Evolutionary conservation across 2,888 invertebrate genomes (phyloP).

Genomic region (Tachina lurida): DNA sequence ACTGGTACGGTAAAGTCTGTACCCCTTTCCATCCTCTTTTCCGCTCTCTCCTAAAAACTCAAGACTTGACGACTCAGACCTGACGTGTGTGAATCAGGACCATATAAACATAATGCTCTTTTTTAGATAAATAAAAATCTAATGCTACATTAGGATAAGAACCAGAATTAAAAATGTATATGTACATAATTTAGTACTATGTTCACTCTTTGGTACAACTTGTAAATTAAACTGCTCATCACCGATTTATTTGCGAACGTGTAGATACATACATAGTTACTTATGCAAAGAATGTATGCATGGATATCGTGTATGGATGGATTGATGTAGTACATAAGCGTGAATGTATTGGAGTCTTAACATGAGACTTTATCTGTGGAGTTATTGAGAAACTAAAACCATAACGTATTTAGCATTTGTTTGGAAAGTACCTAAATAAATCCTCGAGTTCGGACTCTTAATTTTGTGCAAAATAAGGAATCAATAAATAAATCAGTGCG

Average conservation of each 20-base stretch:
- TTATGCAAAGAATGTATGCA: neutral
- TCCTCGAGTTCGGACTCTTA: neutral
- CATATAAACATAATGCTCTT: too few species aligned
- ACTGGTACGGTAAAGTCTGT: too few species aligned
- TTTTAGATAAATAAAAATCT: too few species aligned
- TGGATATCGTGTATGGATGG: neutral
- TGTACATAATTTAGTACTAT: too few species aligned
- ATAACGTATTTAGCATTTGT: slow-evolving; percentile 57
- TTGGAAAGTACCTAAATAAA: slow-evolving; percentile 47
- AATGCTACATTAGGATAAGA: too few species aligned
- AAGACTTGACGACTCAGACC: too few species aligned
- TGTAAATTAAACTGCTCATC: neutral
- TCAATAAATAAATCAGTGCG: slow-evolving; percentile 14
- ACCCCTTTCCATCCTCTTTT: too few species aligned
- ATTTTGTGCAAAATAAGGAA: neutral
- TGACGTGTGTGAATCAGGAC: too few species aligned
- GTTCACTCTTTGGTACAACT: too few species aligned
- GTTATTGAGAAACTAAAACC: slow-evolving; percentile 52
- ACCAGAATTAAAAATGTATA: too few species aligned
- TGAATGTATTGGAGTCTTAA: slow-evolving; percentile 1
- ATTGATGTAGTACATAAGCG: neutral
- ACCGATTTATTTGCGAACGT: neutral
- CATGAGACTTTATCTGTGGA: slow-evolving; percentile 28
- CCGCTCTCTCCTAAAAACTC: too few species aligned
- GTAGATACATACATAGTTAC: too few species aligned